Percentiles rank a stretch among this genome's conserved stretches.
Conservation (phyloP, 2,113 vertebrate species). For the Plotosus lineatus region DNA sequence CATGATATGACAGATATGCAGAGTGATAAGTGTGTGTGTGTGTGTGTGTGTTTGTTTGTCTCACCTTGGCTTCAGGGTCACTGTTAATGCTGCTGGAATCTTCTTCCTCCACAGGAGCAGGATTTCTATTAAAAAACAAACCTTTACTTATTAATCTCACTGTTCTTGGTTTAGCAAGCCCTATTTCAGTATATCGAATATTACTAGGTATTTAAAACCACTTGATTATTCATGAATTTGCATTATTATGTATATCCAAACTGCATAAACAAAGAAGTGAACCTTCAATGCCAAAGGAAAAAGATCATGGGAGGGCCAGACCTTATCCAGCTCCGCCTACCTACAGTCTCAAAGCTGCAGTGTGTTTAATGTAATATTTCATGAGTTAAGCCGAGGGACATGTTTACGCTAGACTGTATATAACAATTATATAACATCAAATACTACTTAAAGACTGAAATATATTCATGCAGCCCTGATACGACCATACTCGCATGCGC, state of each 20-base stretch:
- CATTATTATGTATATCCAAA: neutral
- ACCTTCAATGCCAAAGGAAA: neutral
- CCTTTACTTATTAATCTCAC: neutral
- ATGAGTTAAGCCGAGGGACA: neutral
- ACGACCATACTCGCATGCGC: neutral
- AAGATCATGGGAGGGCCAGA: neutral
- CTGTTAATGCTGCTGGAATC: constrained; percentile 84
- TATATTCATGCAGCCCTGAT: neutral
- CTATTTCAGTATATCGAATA: neutral
- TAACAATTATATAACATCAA: neutral
- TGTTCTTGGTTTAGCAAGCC: neutral
- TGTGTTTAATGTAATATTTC: neutral
- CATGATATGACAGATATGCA: neutral
- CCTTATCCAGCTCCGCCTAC: neutral
- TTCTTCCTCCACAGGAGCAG: constrained; percentile 82
- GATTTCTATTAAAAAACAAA: constrained; percentile 74
- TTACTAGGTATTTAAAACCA: neutral
- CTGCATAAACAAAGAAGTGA: neutral
- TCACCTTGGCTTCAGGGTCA: constrained; percentile 91
- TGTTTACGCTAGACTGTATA: too few species aligned
- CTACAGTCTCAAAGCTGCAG: neutral
- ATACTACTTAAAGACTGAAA: neutral
- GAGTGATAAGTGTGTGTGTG: constrained; percentile 5
- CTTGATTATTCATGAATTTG: neutral
- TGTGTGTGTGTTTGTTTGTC: constrained; percentile 38